Conservation (phyloP, 2,888 invertebrate species). For the Mimachlamys varia region DNA sequence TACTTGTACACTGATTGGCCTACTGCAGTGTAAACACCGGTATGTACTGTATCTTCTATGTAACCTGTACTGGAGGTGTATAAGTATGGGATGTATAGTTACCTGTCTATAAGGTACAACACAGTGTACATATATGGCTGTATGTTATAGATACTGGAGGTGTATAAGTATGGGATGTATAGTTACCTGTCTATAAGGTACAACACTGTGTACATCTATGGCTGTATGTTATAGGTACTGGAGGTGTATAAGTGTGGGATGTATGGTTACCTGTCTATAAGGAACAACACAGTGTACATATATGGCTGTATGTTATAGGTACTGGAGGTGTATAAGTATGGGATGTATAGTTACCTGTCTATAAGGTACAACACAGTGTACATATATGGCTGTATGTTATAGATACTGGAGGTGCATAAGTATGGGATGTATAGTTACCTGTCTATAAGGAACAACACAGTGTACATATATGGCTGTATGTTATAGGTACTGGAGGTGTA, state of each 20-base stretch:
- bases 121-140: not conserved
- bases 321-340: not conserved
- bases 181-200: not conserved
- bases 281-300: not conserved
- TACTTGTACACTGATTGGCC: conserved; percentile 9
- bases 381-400: not conserved
- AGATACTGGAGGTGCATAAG: not conserved
- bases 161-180: not conserved
- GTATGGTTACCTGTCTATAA: not conserved
- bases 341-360: not conserved
- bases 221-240: not conserved
- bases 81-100: not conserved
- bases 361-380: not conserved
- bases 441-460: not conserved
- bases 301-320: not conserved
- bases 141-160: not conserved
- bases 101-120: not conserved
- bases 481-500: too few species aligned
- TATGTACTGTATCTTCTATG: not conserved
- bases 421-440: not conserved
- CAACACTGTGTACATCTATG: not conserved
- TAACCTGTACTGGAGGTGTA: not conserved
- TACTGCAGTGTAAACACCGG: not conserved
- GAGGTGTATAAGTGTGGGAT: too few species aligned
- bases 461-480: not conserved